phyloP scores from a whole-genome alignment of 2,113 vertebrate genomes.

The Oncorhynchus mykiss region DNA sequence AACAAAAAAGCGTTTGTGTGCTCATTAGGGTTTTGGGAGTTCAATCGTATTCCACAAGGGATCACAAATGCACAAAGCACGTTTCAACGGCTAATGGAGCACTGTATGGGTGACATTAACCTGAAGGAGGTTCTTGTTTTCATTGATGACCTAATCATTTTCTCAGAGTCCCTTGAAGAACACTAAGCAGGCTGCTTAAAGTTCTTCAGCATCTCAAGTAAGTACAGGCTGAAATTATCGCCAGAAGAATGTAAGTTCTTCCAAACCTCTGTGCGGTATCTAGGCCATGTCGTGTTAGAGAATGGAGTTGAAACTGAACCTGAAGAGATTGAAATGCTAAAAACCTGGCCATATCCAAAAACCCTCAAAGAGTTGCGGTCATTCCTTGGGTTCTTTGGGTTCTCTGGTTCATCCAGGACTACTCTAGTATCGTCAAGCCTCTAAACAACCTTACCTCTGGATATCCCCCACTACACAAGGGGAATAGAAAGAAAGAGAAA shows the following conservation, averaged over 20 bases:
- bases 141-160: neutral
- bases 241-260: neutral
- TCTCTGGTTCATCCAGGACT: neutral
- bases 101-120: no score
- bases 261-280: no score
- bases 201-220: neutral
- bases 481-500: neutral
- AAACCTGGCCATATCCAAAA: neutral
- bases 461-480: neutral
- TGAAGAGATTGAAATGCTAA: neutral
- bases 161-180: neutral
- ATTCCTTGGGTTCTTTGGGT: neutral
- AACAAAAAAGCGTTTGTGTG: conserved; percentile 5
- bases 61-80: no score
- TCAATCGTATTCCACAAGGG: neutral
- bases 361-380: neutral
- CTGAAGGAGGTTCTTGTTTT: no score
- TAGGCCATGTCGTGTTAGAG: no score
- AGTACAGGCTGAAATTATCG: neutral
- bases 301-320: neutral
- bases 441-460: neutral
- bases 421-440: neutral
- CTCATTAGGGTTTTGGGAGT: neutral
- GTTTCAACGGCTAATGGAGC: neutral
- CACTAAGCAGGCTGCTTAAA: neutral